Base-by-base conservation (phyloP, 2,888 invertebrate genomes). In the Tachina lurida region DNA sequence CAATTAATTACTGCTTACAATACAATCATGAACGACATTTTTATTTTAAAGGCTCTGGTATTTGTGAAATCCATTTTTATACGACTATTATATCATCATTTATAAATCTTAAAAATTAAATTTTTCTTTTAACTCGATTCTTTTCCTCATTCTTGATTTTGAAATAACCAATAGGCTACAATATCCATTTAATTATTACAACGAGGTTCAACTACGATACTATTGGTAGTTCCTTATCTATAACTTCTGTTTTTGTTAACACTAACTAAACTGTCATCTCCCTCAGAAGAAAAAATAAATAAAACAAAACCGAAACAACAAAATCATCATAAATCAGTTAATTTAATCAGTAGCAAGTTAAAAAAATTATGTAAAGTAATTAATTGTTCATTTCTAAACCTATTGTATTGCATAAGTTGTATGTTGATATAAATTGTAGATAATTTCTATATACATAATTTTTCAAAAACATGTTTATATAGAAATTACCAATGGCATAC, bases 161-260 rank as follows among this genome's bases (percentile, higher is more conserved):
- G 19, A 22, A 60, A 41, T 43, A 49, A 71, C 10, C 54, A 19
- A 79, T 78, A 85, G 92, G 91, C 92, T 92, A 89, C 89, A 92
- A 89, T 92, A 92, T 91, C 91, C 92, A 91, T 92, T 91, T 91
- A 91, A 92, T 91, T 91, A 92, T 91, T 92, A 91, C 91, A 90
- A 91, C 90, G 90, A 89, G 90, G 88, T 90, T 89, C 85, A 86
- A 75, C 74, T 70, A 65, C 67, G 76, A 79, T 62, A 79, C 67
- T 71, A 83, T 77, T 78, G 86, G 76, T 87, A 88, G 78, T 71
- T 82, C 15, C 56, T 73, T 68, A 22, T 22, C 12, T 56, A 39
- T 65, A 65, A n/a, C n/a, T 22, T 67, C 31, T 12, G 43, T 56
- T 43, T 70, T 43, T 43, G 43, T 73, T 62, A 15, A 31, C 15